Evolutionary conservation across 2,113 vertebrate genomes (phyloP).

Genomic region (Origma solitaria): DNA sequence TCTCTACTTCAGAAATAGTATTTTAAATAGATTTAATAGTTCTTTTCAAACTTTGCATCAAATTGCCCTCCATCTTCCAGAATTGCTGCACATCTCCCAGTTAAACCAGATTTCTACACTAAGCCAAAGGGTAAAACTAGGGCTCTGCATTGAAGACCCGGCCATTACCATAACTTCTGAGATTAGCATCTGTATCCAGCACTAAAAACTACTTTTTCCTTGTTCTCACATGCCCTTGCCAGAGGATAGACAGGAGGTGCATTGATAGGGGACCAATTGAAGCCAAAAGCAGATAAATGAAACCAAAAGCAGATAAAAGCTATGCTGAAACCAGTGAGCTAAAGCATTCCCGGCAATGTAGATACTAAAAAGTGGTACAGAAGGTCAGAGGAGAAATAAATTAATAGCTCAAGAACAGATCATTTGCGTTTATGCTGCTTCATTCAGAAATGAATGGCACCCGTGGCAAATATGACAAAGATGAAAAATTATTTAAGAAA

Average conservation of each 20-base stretch:
- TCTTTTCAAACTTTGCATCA: neutral
- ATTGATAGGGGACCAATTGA: neutral
- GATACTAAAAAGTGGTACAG: neutral
- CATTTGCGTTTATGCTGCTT: neutral
- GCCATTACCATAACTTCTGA: neutral
- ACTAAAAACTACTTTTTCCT: neutral
- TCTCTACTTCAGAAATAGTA: neutral
- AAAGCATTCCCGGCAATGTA: neutral
- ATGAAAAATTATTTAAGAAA: neutral
- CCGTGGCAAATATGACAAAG: neutral
- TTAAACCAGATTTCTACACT: neutral
- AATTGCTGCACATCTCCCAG: neutral
- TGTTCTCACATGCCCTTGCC: neutral
- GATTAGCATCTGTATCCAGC: neutral
- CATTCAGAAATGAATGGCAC: neutral
- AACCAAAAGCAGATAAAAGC: neutral
- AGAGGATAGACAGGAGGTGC: neutral
- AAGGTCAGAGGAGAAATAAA: slow-evolving; percentile 21
- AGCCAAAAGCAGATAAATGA: too few relatives aligned
- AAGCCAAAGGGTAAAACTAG: neutral
- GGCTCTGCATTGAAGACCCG: neutral
- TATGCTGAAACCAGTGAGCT: neutral
- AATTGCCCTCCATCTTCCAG: neutral
- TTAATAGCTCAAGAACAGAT: neutral
- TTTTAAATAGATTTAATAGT: neutral